Conservation (phyloP, 1,140 invertebrate species). For the Drosophila neocordata region DNA sequence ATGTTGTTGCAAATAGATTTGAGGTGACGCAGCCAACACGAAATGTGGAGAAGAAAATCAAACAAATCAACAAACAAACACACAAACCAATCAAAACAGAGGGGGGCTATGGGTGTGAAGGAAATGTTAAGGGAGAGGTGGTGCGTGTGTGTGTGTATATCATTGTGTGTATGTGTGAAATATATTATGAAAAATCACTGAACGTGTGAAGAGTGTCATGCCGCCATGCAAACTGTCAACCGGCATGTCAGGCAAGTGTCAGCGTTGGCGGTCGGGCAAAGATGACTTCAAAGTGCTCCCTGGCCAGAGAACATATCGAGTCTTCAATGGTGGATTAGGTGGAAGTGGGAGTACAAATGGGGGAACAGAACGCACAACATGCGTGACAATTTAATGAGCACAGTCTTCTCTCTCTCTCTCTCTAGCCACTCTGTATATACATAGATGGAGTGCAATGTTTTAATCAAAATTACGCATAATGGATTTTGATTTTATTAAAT, state of each 20-base stretch:
- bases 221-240: constrained; percentile 73
- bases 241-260: constrained; percentile 76
- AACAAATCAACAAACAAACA: constrained; percentile 13
- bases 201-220: constrained; percentile 69
- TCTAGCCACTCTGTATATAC: too few relatives aligned
- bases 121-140: background rate
- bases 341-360: background rate
- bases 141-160: background rate
- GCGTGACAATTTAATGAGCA: constrained; percentile 81
- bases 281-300: constrained; percentile 67
- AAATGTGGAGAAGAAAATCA: background rate
- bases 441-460: constrained; percentile 49
- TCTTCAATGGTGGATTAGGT: background rate
- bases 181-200: constrained; percentile 52
- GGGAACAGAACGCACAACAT: constrained; percentile 58
- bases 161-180: background rate
- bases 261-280: constrained; percentile 51
- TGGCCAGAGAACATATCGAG: background rate
- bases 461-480: constrained; percentile 80
- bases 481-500: constrained; percentile 82
- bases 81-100: constrained; percentile 59
- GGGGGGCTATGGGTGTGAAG: background rate
- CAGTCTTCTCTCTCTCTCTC: constrained; percentile 12
- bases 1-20: constrained; percentile 75
- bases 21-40: constrained; percentile 46